These are phyloP conservation scores for Bombylius discolor DNA, from an alignment of 2,888 invertebrate genomes.

Conservation along the genomic window DNA sequence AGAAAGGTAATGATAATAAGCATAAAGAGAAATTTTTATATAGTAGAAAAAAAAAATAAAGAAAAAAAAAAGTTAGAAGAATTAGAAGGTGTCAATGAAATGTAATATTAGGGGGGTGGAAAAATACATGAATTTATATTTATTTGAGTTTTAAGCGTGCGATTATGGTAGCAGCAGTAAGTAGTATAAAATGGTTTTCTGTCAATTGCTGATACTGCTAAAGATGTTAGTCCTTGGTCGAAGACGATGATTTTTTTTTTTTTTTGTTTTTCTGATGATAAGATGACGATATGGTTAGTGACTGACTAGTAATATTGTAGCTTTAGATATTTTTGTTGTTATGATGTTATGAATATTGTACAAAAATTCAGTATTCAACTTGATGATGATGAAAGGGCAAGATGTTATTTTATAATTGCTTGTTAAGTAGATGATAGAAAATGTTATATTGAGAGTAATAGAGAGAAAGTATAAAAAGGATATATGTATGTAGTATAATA, in stretches of 20 bases:
- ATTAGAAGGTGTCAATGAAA: background rate
- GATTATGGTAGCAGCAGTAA: slow-evolving; percentile 5
- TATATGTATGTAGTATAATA: too few species aligned
- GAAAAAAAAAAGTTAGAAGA: too few species aligned
- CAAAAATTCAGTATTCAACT: too few species aligned
- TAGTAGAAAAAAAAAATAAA: background rate
- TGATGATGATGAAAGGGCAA: slow-evolving; percentile 1
- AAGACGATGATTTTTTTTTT: background rate
- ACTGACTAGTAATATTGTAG: too few species aligned
- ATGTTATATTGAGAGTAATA: background rate
- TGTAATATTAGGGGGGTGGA: background rate
- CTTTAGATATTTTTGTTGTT: too few species aligned
- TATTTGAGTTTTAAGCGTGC: slow-evolving; percentile 10
- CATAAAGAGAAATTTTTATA: too few species aligned
- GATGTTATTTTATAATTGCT: slow-evolving; percentile 5
- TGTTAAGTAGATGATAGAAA: slow-evolving; percentile 1
- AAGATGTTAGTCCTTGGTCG: slow-evolving; percentile 4
- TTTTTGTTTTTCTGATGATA: too few species aligned
- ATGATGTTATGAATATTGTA: too few species aligned
- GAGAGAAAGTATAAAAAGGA: background rate
- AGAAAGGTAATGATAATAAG: too few species aligned
- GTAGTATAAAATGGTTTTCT: background rate
- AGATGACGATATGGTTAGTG: too few species aligned
- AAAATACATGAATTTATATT: background rate
- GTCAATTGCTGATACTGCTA: slow-evolving; percentile 4